Evolutionary conservation across 2,888 invertebrate species (phyloP), one percentile per base, ranked within the genome.

Genomic region (Aphodius sticticus): DNA sequence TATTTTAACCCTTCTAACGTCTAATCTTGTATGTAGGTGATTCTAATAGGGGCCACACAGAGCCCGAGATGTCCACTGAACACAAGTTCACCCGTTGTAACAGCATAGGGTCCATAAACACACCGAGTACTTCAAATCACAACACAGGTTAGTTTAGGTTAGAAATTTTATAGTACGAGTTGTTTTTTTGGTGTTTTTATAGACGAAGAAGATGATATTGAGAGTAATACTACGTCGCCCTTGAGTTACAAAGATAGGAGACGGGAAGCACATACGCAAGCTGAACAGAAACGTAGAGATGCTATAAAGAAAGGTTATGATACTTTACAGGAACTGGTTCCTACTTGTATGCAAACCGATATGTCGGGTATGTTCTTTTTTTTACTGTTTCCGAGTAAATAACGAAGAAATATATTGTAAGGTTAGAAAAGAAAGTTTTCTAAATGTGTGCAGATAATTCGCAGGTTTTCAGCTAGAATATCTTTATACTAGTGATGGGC

Each of bases 241-340:
- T 90, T 96, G 80, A 97, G 95, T 86, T 98, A 98, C 88, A 98
- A 97, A 88, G 98, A 99, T 86, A 92, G 98, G 69, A 92, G 98
- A 78, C 92, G 98, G 82, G 98, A 98, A 89, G 98, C 98, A 6
- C 98, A 98, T 87, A 98, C 98, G 0, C 94, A 98, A 90, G 98
- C 99, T 2, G 99, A 99, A 89, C 98, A 99, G 88, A 98, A 98
- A 88, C 92, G 99, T 83, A 92, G 98, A 86, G 98, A 99, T 92
- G 98, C 98, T 1, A 99, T 99, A 82, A 99, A 98, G 89, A 97
- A 97, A 88, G 98, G 98, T 0, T 99, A 99, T 88, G 98, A 98
- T 88, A 96, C 96, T 2, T 91, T 99, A 16, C 98, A 98, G 89
- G 95, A 96, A 85, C 90, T 98, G 82, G 98, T 99, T 12, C 98